Base-by-base conservation (phyloP, 2,888 invertebrate genomes). In the Alcis repandata region DNA sequence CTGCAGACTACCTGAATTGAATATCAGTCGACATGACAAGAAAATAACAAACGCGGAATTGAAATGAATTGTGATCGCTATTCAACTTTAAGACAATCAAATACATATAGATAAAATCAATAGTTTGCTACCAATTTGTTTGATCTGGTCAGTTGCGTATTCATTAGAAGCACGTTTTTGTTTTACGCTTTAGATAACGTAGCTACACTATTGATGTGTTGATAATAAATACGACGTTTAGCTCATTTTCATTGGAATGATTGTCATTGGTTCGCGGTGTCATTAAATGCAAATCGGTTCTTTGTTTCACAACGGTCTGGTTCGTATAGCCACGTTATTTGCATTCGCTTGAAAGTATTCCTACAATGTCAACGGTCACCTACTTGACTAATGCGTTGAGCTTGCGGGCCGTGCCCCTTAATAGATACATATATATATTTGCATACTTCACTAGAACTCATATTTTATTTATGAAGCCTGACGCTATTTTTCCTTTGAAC, bases 271-370 rank as follows among this genome's bases (percentile, higher is more conserved):
- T 73, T 67, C 65, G 63, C 68, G 70, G 70, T 68, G 69, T 70
- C 74, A 74, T 69, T 71, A 67, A 74, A 83, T 82, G 81, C 75
- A 78, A 85, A 84, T 79, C 67, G 67, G 72, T 69, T 77, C 79
- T 79, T 82, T 82, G 80, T 79, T 78, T 63, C 71, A 76, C 73
- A 71, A 75, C 75, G 73, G 75, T 71, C 75, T 72, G 73, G 66
- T 73, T 74, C 58, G 66, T 67, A 74, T 67, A 68, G 74, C 66
- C 27, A 68, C 43, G 66, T 48, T 72, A 71, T 80, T 80, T 79
- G 75, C 79, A 77, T 80, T 80, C 78, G 74, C 78, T 76, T 75
- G 74, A 74, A 82, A 77, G 77, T 78, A 77, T 82, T 83, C 79
- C 77, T 76, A 49, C 77, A 74, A 74, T 80, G 72, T 75, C 75